phyloP scores from a whole-genome alignment of 2,888 invertebrate genomes.

The Steinernema hermaphroditum region DNA sequence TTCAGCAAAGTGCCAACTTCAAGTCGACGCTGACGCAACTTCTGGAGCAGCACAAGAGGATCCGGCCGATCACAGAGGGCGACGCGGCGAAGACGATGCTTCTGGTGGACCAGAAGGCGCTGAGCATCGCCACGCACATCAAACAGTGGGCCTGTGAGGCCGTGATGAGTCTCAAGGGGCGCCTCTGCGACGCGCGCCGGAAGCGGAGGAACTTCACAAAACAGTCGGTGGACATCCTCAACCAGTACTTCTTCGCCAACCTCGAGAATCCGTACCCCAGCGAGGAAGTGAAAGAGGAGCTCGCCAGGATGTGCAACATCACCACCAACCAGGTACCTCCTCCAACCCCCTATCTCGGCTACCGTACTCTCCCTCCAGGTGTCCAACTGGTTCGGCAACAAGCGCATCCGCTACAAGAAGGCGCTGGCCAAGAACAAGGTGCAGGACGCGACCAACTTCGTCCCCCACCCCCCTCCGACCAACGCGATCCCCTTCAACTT shows the following conservation, averaged over 20 bases:
- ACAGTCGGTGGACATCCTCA: conserved; percentile 96
- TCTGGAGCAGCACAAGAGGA: conserved; percentile 76
- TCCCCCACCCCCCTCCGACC: not conserved
- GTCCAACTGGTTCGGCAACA: conserved; percentile 99
- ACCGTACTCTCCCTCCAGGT: conserved; percentile 71
- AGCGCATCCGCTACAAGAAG: conserved; percentile 98
- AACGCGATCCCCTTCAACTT: conserved; percentile 12
- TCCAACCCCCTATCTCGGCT: not conserved
- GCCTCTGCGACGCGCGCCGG: conserved; percentile 76
- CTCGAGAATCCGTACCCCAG: conserved; percentile 93
- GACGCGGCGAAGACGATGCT: conserved; percentile 92
- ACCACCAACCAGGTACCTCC: conserved; percentile 69
- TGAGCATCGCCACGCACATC: conserved; percentile 75
- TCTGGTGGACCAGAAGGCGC: conserved; percentile 86
- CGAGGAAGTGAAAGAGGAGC: conserved; percentile 97
- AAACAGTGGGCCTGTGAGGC: conserved; percentile 99
- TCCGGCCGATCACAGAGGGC: conserved; percentile 92
- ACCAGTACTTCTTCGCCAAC: conserved; percentile 99
- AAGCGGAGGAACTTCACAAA: conserved; percentile 98
- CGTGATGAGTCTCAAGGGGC: conserved; percentile 91
- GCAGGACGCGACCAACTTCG: not conserved
- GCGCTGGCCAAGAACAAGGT: conserved; percentile 82
- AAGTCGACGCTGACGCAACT: conserved; percentile 74
- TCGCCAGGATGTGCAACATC: conserved; percentile 96
- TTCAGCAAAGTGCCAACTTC: conserved; percentile 34